Evolutionary conservation across 2,888 invertebrate species (phyloP), one percentile per base, ranked within the genome.

Genomic region (Cheiracanthium punctorium): DNA sequence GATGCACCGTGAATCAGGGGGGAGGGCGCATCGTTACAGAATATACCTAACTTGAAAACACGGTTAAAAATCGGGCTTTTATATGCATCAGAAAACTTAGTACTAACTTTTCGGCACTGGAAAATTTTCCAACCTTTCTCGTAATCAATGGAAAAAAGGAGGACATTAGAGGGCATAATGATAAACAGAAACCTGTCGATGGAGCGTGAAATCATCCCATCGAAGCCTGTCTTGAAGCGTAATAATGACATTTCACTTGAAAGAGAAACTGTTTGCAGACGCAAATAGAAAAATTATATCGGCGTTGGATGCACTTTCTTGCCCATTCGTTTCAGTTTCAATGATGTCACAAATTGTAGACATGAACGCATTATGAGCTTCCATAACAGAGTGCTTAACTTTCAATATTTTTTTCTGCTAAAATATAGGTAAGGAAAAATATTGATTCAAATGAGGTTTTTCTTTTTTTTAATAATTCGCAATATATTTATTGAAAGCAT

Each of bases 1-100:
- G n/a, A 75, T 64, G 58, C 37, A 4, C 20, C 30, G 58, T 48
- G 79, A 43, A 64, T 28, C 37, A 48, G 69, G 69, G n/a, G 37
- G 37, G 69, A 33, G 69, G 69, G 69, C 32, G 33, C 69, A 33
- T 58, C 58, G 58, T 58, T 58, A 58, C 24, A 17, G 58, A 58
- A n/a, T 37, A 20, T 58, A 58, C 58, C 58, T 24, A 24, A 1
- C 58, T 24, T 24, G 58, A 1, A 20, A 58, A 58, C 58, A 58
- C 58, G 24, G 4, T 58, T n/a, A n/a, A 24, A 58, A 58, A 24
- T 58, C 58, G 24, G 24, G 58, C 58, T 58, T 58, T 58, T 58
- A 58, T 58, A 58, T 58, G 58, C 58, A 58, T 58, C 58, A 24
- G 7, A 58, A 17, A 2, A n/a, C 58, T n/a, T 58, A 1, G 24